Conservation (phyloP, 2,113 vertebrate species). For the Trogon surrucura region DNA sequence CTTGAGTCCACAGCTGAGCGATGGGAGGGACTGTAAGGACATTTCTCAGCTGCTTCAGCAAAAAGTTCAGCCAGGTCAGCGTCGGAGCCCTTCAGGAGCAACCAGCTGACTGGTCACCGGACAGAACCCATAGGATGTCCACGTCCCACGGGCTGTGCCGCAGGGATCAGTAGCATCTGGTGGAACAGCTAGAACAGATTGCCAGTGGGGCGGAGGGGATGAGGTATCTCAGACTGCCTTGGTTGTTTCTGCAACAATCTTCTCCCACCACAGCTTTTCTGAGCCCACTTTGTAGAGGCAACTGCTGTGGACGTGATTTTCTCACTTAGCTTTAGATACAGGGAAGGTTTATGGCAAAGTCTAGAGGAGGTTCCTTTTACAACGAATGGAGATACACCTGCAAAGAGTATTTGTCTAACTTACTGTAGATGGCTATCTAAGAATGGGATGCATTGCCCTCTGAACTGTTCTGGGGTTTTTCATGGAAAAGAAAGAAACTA, state of each 20-base stretch:
- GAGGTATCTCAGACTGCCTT: background rate
- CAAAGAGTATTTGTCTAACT: conserved; percentile 19
- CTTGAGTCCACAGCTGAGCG: background rate
- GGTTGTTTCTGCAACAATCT: background rate
- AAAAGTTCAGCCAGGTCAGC: conserved; percentile 37
- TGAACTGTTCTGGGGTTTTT: background rate
- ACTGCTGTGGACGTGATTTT: conserved; percentile 13
- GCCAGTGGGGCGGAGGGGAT: background rate
- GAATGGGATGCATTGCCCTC: conserved; percentile 13
- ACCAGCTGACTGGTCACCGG: background rate
- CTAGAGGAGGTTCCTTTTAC: background rate
- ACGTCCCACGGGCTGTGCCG: background rate
- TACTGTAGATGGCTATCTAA: conserved; percentile 28
- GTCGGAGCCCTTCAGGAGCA: background rate
- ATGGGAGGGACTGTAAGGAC: background rate
- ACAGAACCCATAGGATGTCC: background rate
- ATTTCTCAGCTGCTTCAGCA: conserved; percentile 46
- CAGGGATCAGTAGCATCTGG: background rate
- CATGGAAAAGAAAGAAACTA: background rate
- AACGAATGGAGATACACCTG: background rate
- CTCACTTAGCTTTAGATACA: background rate
- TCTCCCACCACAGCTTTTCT: background rate
- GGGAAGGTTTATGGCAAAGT: background rate
- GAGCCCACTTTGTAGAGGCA: background rate
- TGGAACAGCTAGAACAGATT: background rate